Percentiles rank a stretch among this genome's conserved stretches.
These are phyloP conservation scores for Xiphophorus couchianus DNA, from an alignment of 2,113 vertebrate species.

Conservation along the genomic window DNA sequence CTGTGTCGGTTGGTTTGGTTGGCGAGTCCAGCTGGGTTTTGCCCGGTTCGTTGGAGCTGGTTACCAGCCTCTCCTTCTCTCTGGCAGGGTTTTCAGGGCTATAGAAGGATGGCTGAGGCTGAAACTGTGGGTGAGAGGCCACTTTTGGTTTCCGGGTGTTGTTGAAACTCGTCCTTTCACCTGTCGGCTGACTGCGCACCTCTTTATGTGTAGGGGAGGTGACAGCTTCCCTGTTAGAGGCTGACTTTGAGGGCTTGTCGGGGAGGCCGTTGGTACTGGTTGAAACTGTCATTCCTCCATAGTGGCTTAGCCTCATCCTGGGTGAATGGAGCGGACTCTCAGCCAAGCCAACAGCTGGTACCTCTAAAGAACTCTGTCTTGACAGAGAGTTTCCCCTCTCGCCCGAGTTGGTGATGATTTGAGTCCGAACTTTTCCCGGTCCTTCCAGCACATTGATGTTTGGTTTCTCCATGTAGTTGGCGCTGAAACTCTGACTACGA, in stretches of 20 bases:
- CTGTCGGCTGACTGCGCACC: constrained; percentile 34
- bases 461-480: constrained; percentile 84
- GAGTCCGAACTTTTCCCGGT: constrained; percentile 84
- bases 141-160: constrained; percentile 63
- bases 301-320: constrained; percentile 72
- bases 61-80: constrained; percentile 48
- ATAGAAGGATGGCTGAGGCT: constrained; percentile 58
- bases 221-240: constrained; percentile 69
- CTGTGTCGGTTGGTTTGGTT: constrained; percentile 38
- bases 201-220: constrained; percentile 73
- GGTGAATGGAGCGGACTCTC: constrained; percentile 69
- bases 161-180: constrained; percentile 64
- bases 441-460: constrained; percentile 75
- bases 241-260: constrained; percentile 76
- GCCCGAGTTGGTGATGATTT: constrained; percentile 92
- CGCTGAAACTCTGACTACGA: constrained; percentile 92
- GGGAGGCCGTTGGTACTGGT: constrained; percentile 78
- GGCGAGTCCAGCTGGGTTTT: constrained; percentile 65
- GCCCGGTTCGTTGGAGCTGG: constrained; percentile 63
- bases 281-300: constrained; percentile 73
- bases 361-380: constrained; percentile 82
- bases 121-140: constrained; percentile 71
- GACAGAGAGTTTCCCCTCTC: constrained; percentile 89
- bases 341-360: constrained; percentile 21
- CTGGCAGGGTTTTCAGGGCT: constrained; percentile 61